Evolutionary conservation across 2,888 invertebrate species (phyloP).

Genomic region (Nomada goodeniana): DNA sequence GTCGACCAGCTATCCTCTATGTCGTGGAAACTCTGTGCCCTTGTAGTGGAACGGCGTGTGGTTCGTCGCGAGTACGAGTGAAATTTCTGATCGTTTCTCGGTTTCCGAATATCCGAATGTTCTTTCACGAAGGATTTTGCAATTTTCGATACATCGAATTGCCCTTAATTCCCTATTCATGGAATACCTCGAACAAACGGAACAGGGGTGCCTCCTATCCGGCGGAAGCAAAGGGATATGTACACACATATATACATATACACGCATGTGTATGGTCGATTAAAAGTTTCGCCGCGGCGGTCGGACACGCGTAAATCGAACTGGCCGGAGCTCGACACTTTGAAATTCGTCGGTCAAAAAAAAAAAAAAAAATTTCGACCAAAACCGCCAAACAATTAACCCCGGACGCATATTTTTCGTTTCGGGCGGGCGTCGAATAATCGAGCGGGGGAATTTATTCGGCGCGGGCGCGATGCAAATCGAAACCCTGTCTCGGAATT

Average conservation of each 20-base stretch:
- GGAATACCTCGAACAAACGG: conserved; percentile 1
- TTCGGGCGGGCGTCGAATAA: too few species aligned
- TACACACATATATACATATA: conserved; percentile 34
- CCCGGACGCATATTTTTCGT: conserved; percentile 7
- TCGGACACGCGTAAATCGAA: conserved; percentile 33
- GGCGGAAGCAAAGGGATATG: background rate
- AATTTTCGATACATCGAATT: background rate
- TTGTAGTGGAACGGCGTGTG: conserved; percentile 29
- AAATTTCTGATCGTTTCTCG: too few species aligned
- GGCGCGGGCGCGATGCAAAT: too few species aligned
- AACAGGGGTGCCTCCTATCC: too few species aligned
- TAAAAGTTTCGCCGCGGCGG: conserved; percentile 52
- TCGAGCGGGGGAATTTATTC: too few species aligned
- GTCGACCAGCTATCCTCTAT: conserved; percentile 62
- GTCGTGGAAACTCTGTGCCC: conserved; percentile 49
- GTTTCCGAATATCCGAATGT: background rate
- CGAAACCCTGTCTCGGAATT: background rate
- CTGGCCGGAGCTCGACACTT: conserved; percentile 23
- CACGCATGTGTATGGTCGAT: conserved; percentile 37
- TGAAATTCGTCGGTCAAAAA: conserved; percentile 15
- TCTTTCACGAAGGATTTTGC: background rate
- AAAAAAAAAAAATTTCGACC: background rate
- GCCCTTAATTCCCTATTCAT: background rate
- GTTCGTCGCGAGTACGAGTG: background rate
- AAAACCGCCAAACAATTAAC: conserved; percentile 22